Evolutionary conservation across 2,888 invertebrate genomes (phyloP).

Genomic region (Agriopis marginaria): DNA sequence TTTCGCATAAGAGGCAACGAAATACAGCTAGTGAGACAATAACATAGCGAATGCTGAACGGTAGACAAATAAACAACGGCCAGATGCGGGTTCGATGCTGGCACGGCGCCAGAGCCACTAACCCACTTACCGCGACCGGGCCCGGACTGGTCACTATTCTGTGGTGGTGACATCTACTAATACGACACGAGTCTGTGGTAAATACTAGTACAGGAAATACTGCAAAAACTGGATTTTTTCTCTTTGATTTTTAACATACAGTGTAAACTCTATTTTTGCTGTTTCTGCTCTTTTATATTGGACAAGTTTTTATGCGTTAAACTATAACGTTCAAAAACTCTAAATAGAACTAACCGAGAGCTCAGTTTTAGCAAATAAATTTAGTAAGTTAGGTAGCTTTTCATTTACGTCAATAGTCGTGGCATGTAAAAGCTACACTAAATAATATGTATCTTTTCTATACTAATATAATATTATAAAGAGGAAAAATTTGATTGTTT

Average conservation of each 20-base stretch:
- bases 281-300: no score
- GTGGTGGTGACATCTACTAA: conserved; percentile 23
- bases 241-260: not conserved
- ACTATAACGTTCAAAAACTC: no score
- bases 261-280: no score
- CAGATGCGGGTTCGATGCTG: conserved; percentile 40
- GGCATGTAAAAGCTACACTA: no score
- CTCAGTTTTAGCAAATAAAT: no score
- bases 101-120: conserved; percentile 38
- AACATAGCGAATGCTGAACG: not conserved
- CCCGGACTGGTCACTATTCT: conserved; percentile 1
- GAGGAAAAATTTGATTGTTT: no score
- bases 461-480: no score
- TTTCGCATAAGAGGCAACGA: not conserved
- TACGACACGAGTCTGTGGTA: not conserved
- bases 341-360: no score
- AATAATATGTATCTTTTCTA: no score
- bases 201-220: not conserved
- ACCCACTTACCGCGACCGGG: conserved; percentile 18
- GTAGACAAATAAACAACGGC: conserved; percentile 34
- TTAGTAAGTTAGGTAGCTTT: no score
- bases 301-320: no score
- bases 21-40: not conserved
- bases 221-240: not conserved
- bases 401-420: no score